Base-by-base conservation (phyloP, 2,113 vertebrate genomes). In the Macquaria australasica region DNA sequence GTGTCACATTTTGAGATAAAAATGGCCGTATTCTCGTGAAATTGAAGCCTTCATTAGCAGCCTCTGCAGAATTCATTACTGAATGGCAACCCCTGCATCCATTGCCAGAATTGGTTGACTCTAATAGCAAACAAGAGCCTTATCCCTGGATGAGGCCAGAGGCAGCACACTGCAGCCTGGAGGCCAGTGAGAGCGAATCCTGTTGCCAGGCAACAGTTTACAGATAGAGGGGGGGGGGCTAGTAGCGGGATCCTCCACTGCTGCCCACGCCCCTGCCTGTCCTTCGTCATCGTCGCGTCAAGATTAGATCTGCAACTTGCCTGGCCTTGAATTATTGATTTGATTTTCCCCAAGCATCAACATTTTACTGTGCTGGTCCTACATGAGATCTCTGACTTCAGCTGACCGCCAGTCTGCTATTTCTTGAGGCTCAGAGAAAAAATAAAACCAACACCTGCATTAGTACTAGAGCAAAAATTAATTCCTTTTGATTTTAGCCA, bases 201-300 rank as follows among this genome's bases (percentile, higher is more conserved):
- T 94, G 96, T 96, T 96, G 94, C 96, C 90, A 92, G 89, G 96
- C 95, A 96, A 96, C 96, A 66, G 89, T 93, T 92, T 91, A 89
- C 88, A 81, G 92, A 91, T 84, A 79, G 83, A 79, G 88, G 85
- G 83, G 88, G 85, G 83, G 77, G 87, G 83, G 77, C 78, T 70
- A 73, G 89, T 82, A 83, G 87, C 60, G 53, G 89, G 91, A 90
- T 92, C 89, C 89, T 91, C 79, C 77, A 76, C 77, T 78, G 77
- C 89, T 91, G 91, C 92, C 91, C 85, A 94, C 84, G 70, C 89
- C 85, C 87, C 82, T 77, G 77, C 82, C 71, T 77, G 84, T 84
- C 82, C 78, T 84, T 83, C 89, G 85, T 95, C 93, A 94, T 92
- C 66, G 14, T 75, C 86, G 41, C 81, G 87, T 93, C 89, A 88